Percentiles rank a stretch among this genome's conserved stretches.
Conservation (phyloP, 1,140 invertebrate genomes). For the Rhizoglyphus robini region DNA sequence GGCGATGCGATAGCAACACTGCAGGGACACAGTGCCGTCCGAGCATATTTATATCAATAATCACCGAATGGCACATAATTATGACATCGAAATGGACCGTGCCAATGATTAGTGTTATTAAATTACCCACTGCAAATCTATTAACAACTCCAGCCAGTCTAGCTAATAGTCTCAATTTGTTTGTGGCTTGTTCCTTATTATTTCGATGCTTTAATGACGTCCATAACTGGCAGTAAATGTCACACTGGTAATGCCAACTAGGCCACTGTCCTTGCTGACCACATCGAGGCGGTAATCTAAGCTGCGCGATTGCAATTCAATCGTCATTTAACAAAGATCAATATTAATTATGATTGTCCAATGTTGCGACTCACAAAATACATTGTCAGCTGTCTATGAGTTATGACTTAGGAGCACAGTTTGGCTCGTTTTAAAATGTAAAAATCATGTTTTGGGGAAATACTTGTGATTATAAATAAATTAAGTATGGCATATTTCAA, state of each 20-base stretch:
- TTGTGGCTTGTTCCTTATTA: not conserved
- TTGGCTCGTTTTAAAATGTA: not conserved
- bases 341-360: constrained; percentile 3
- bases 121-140: constrained; percentile 6
- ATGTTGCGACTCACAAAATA: not conserved
- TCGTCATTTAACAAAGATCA: not conserved
- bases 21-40: too few relatives aligned
- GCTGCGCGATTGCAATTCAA: not conserved
- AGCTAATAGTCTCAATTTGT: not conserved
- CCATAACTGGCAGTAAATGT: not conserved
- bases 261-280: too few relatives aligned
- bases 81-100: not conserved
- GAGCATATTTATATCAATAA: constrained; percentile 14
- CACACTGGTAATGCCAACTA: too few relatives aligned
- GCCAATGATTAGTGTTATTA: constrained; percentile 7
- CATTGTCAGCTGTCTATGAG: not conserved
- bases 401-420: not conserved
- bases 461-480: not conserved
- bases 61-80: not conserved
- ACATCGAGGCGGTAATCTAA: too few relatives aligned
- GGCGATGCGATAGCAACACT: too few relatives aligned
- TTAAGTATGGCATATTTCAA: not conserved
- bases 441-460: not conserved
- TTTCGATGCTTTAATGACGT: not conserved
- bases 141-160: not conserved